These are phyloP conservation scores for Cantharis rustica DNA, from an alignment of 2,888 invertebrate genomes.

Conservation along the genomic window DNA sequence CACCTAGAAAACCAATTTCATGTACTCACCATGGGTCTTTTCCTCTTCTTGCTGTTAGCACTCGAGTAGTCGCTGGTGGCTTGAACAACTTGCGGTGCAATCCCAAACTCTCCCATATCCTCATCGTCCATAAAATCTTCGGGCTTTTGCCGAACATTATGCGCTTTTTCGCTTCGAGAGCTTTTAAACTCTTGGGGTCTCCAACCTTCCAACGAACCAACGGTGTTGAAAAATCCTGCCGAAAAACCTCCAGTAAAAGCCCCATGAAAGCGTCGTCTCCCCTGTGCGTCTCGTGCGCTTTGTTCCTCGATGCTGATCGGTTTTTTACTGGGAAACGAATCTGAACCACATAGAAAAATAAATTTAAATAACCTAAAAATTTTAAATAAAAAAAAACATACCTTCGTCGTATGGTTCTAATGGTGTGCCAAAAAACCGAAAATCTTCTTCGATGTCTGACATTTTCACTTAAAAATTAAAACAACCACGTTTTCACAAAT, in stretches of 20 bases:
- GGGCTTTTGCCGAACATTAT: slow-evolving; percentile 65
- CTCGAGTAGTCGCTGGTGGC: slow-evolving; percentile 77
- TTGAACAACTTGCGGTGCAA: slow-evolving; percentile 85
- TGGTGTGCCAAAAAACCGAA: slow-evolving; percentile 75
- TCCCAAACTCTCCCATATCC: slow-evolving; percentile 92
- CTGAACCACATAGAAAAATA: slow-evolving; percentile 54
- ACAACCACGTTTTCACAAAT: not conserved
- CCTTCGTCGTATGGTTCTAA: slow-evolving; percentile 4
- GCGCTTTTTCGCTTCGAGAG: slow-evolving; percentile 74
- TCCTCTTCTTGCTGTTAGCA: slow-evolving; percentile 54
- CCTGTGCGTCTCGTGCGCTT: slow-evolving; percentile 86
- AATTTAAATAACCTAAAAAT: not conserved
- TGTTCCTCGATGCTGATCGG: slow-evolving; percentile 84
- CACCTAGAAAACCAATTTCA: slow-evolving; percentile 26
- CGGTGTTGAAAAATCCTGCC: slow-evolving; percentile 96
- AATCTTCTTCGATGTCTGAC: slow-evolving; percentile 64
- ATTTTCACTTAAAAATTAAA: slow-evolving; percentile 33
- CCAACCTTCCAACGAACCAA: slow-evolving; percentile 96
- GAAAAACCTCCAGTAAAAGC: slow-evolving; percentile 98
- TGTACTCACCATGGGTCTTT: slow-evolving; percentile 34
- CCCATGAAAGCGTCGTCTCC: slow-evolving; percentile 92
- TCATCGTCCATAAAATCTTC: slow-evolving; percentile 99
- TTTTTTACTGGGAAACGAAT: slow-evolving; percentile 78
- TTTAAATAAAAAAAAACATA: not conserved
- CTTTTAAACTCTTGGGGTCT: slow-evolving; percentile 89